Base-by-base conservation (phyloP, 2,888 invertebrate genomes). In the Dynastes tityus region DNA sequence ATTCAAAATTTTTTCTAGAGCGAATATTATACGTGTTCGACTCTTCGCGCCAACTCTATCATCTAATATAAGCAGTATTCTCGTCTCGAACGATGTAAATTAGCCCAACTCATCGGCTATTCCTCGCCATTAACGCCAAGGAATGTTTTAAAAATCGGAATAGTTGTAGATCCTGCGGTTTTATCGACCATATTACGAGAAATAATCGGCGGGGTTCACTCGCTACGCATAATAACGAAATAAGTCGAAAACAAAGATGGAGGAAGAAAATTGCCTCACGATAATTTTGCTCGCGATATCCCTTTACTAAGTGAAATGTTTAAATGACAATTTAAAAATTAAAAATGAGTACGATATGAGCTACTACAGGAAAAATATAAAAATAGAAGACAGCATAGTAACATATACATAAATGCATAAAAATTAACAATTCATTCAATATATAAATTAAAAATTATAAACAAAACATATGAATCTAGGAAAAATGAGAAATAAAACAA, bases 81-180 rank as follows among this genome's bases (percentile, higher is more conserved):
- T 29, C 27, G 22, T 29, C 13, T 13, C 5, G 5, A 68, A 16
- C 68, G 27, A 45, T 61, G 49, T 74, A 55, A 58, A 45, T 74
- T 71, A 16, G 40, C 40, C 40, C 3, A 58, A 58, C 40, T 61
- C 37, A 45, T 61, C 58, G 29, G 22, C 11, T 49, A 74, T 61
- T 45, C 73, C 4, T 74, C 5, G 45, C 73, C 29, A 45, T 45
- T 45, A 74, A 45, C 61, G 22, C 45, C 13, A 49, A 61, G 29
- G 40, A 74, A 74, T 61, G 61, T 45, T 74, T 61, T n/a, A 74
- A 73, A 61, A 74, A 61, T n/a, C 61, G 11, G 2, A 55, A 45
- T 58, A 61, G 22, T 73, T 8, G 27, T 61, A 45, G 45, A 73
- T 40, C 40, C 40, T 73, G 61, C 45, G 61, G 61, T 73, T 73